Conservation (phyloP, 1,140 invertebrate genomes). For the Cyphomyrmex costatus region DNA sequence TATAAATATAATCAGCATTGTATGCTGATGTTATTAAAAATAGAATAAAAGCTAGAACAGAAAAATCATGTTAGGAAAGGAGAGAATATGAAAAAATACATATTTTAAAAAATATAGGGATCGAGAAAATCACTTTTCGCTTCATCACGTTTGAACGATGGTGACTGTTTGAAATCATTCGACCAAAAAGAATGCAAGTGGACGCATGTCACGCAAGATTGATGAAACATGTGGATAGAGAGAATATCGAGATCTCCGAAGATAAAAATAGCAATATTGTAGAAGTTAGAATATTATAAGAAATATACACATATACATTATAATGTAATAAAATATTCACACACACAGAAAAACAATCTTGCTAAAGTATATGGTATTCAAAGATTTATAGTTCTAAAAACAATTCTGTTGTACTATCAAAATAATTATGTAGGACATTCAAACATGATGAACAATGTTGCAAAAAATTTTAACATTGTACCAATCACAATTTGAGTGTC, state of each 20-base stretch:
- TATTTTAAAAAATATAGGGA: conserved; percentile 31
- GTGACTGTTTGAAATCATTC: conserved; percentile 30
- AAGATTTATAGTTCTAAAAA: no score
- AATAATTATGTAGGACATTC: no score
- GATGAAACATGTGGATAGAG: conserved; percentile 3
- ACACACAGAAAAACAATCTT: no score
- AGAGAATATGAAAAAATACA: neutral
- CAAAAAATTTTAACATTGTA: no score
- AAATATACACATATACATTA: neutral
- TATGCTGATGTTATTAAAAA: neutral
- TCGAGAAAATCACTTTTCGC: conserved; percentile 4
- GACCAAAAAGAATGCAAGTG: conserved; percentile 6
- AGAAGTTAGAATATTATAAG: neutral
- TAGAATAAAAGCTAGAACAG: neutral
- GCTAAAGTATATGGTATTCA: no score
- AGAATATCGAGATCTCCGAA: neutral
- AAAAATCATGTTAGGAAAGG: neutral
- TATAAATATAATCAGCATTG: conserved; percentile 31
- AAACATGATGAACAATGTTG: no score
- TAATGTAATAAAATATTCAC: neutral
- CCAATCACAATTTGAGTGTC: no score
- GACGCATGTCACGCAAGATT: neutral
- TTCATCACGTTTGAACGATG: conserved; percentile 21
- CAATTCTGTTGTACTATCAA: no score
- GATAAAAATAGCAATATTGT: neutral